phyloP scores from a whole-genome alignment of 2,113 vertebrate species.

The Jacana jacana region DNA sequence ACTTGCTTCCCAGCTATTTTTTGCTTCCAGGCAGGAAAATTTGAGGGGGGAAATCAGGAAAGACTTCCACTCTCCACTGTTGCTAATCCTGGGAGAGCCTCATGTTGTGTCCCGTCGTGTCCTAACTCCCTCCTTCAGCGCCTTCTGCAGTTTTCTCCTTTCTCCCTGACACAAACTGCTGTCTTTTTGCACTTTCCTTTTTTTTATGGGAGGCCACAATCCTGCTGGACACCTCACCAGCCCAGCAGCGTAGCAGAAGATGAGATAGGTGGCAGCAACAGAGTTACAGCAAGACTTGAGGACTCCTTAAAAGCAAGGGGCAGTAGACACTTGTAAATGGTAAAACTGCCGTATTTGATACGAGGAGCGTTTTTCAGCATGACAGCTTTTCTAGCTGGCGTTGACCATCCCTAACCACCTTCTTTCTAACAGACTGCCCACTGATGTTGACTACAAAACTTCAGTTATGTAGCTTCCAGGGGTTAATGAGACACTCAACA shows the following conservation, averaged over 20 bases:
- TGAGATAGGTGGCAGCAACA: neutral
- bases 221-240: neutral
- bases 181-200: neutral
- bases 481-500: neutral
- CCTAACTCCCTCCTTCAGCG: neutral
- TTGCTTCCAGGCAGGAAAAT: neutral
- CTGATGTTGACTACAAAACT: neutral
- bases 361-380: neutral
- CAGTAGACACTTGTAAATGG: neutral
- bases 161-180: neutral
- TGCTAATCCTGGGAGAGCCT: neutral
- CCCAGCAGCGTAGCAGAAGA: neutral
- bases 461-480: neutral
- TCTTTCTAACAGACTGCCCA: neutral
- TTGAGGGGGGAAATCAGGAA: neutral
- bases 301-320: neutral
- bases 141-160: neutral
- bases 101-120: accelerated
- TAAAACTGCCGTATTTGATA: neutral
- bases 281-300: neutral
- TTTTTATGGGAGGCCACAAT: neutral
- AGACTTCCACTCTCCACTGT: neutral
- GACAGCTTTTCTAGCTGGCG: neutral
- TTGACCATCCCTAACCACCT: neutral
- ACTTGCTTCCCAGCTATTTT: neutral